These are phyloP conservation scores for Sylvilagus floridanus DNA, from an alignment of 2,797 vertebrate genomes.

Conservation along the genomic window DNA sequence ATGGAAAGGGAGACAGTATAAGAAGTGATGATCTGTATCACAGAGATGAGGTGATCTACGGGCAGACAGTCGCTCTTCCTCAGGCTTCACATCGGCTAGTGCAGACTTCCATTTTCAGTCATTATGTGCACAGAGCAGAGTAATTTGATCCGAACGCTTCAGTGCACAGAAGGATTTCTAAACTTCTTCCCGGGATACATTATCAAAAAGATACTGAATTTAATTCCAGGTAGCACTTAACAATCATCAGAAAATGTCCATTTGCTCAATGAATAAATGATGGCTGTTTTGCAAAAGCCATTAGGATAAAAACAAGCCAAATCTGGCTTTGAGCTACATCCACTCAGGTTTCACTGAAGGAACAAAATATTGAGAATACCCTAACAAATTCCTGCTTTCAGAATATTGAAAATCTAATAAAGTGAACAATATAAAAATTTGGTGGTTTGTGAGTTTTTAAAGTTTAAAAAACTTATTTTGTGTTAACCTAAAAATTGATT, in stretches of 20 bases:
- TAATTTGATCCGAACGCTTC: conserved; percentile 20
- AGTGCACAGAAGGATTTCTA: background rate
- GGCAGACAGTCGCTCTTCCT: background rate
- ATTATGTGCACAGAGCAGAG: conserved; percentile 13
- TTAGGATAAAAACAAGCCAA: conserved; percentile 55
- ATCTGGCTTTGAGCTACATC: conserved; percentile 27
- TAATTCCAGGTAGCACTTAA: conserved; percentile 55
- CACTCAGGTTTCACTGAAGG: background rate
- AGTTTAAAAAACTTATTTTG: conserved; percentile 35
- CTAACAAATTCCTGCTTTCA: conserved; percentile 29
- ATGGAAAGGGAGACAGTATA: background rate
- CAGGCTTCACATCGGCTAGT: background rate
- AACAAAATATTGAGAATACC: conserved; percentile 12
- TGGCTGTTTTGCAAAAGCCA: background rate
- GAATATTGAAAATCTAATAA: conserved; percentile 22
- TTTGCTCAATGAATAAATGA: conserved; percentile 60
- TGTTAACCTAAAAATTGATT: background rate
- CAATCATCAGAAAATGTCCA: background rate
- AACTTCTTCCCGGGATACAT: conserved; percentile 23
- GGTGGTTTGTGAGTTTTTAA: background rate
- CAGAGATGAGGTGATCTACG: background rate
- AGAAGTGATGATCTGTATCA: background rate
- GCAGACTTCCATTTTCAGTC: background rate
- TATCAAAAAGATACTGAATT: background rate
- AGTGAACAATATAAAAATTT: conserved; percentile 9